phyloP scores from a whole-genome alignment of 1,140 invertebrate genomes.

The Eumaeus atala region DNA sequence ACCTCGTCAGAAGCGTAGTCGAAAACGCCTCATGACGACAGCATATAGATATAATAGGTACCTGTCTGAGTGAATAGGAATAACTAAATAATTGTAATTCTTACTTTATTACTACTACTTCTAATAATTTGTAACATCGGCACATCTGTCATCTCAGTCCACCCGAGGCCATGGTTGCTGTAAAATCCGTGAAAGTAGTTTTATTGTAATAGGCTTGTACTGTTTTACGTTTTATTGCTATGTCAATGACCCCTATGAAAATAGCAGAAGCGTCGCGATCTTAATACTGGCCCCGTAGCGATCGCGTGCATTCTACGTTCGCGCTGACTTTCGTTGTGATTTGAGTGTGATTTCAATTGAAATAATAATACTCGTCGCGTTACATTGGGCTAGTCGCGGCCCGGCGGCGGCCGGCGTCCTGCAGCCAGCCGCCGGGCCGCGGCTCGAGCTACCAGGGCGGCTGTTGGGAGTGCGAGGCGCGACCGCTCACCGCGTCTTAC shows the following conservation, averaged over 20 bases:
- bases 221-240: slow-evolving; percentile 37
- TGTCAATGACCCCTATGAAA: slow-evolving; percentile 55
- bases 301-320: slow-evolving; percentile 63
- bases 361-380: slow-evolving; percentile 41
- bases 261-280: slow-evolving; percentile 52
- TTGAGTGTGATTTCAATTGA: slow-evolving; percentile 65
- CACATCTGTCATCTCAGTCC: no score
- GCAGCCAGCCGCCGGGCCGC: not conserved
- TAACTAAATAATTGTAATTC: no score
- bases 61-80: no score
- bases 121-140: no score
- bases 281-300: slow-evolving; percentile 48
- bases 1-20: no score
- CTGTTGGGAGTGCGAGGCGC: slow-evolving; percentile 26
- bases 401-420: slow-evolving; percentile 20
- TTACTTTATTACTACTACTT: no score
- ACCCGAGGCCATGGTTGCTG: no score
- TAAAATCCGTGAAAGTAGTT: no score
- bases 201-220: slow-evolving; percentile 2
- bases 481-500: slow-evolving; percentile 62
- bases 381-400: slow-evolving; percentile 20
- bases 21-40: no score
- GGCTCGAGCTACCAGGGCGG: not conserved
- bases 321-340: slow-evolving; percentile 49
- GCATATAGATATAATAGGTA: no score